These are phyloP conservation scores for Caenorhabditis sulstoni DNA, from an alignment of 2,888 invertebrate genomes.

Conservation along the genomic window DNA sequence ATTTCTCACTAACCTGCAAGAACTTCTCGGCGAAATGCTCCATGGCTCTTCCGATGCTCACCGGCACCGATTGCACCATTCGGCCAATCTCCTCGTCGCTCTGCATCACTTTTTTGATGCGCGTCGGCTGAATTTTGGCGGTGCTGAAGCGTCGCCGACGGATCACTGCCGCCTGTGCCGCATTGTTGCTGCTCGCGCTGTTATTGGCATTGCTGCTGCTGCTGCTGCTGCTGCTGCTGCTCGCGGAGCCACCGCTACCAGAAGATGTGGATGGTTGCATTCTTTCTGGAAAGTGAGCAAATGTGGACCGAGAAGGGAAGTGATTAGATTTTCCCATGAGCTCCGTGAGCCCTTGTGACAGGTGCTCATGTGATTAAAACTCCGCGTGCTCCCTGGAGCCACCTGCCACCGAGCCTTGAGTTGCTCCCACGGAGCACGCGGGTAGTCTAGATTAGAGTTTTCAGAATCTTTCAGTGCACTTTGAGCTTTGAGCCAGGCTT, in stretches of 20 bases:
- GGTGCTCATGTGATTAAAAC: too few species aligned
- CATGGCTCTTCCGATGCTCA: constrained; percentile 87
- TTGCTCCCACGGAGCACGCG: too few species aligned
- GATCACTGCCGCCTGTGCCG: constrained; percentile 63
- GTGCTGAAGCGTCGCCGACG: constrained; percentile 77
- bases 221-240: constrained; percentile 22
- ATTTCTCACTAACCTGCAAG: constrained; percentile 60
- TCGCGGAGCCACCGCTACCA: neutral
- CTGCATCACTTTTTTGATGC: constrained; percentile 99
- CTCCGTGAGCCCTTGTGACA: too few species aligned
- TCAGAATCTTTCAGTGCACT: too few species aligned
- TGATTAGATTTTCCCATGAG: too few species aligned
- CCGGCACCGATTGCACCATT: constrained; percentile 98
- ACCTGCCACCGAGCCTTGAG: too few species aligned
- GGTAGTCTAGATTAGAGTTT: too few species aligned
- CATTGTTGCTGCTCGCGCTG: constrained; percentile 10
- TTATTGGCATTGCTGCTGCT: neutral
- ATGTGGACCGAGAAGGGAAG: too few species aligned
- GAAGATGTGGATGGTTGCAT: constrained; percentile 43
- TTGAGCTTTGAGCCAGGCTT: too few species aligned
- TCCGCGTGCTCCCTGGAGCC: too few species aligned
- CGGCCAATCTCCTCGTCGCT: constrained; percentile 99
- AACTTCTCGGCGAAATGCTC: constrained; percentile 80
- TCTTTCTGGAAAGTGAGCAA: constrained; percentile 25
- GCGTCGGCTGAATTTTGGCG: constrained; percentile 81